These are phyloP conservation scores for Biston stratarius DNA, from an alignment of 2,888 invertebrate species.

Conservation along the genomic window DNA sequence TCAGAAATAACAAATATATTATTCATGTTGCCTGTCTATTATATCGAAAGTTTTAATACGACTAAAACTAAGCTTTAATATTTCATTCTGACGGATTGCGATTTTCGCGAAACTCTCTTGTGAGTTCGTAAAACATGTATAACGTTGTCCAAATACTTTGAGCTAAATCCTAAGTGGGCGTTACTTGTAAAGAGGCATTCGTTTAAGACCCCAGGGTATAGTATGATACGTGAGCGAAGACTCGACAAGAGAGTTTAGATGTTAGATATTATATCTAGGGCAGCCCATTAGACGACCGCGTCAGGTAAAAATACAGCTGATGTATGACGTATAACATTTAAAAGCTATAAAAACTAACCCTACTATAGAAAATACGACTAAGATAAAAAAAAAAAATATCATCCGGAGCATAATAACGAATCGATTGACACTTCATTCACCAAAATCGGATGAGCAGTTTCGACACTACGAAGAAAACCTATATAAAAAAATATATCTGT, in stretches of 20 bases:
- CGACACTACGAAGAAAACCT: too few relatives aligned
- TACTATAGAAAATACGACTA: too few relatives aligned
- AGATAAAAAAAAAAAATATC: too few relatives aligned
- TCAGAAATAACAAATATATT: too few relatives aligned
- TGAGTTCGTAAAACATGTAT: conserved; percentile 1
- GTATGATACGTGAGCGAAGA: conserved; percentile 24
- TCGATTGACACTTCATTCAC: too few relatives aligned
- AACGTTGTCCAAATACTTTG: conserved; percentile 4
- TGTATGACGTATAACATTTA: background rate
- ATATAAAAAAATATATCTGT: too few relatives aligned
- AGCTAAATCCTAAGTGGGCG: conserved; percentile 2
- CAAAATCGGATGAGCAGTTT: too few relatives aligned
- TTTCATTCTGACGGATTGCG: background rate
- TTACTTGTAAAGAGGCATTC: conserved; percentile 21
- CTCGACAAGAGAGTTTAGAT: conserved; percentile 19
- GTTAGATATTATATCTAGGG: conserved; percentile 30
- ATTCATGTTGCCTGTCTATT: too few relatives aligned
- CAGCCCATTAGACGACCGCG: conserved; percentile 7
- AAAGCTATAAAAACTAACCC: background rate
- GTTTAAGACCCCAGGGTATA: conserved; percentile 14
- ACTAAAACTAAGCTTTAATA: background rate
- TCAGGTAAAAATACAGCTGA: conserved; percentile 15
- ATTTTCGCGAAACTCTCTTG: conserved; percentile 1
- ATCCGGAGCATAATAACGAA: too few relatives aligned
- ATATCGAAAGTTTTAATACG: background rate